phyloP scores from a whole-genome alignment of 2,888 invertebrate genomes.

The Ormyrus nitidulus region DNA sequence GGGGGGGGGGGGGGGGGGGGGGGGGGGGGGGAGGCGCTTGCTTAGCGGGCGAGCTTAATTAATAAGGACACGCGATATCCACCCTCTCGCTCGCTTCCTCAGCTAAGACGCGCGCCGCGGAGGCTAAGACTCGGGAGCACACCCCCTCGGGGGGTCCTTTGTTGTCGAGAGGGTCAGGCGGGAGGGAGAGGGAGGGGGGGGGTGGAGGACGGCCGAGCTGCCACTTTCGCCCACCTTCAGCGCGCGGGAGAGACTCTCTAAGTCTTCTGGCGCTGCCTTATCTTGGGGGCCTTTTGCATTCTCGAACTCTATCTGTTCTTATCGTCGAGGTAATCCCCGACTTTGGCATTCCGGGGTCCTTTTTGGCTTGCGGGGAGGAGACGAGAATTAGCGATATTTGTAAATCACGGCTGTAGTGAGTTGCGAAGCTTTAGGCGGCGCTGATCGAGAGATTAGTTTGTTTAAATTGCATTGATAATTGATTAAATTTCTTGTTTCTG shows the following conservation, averaged over 20 bases:
- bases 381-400: slow-evolving; percentile 40
- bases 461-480: too few relatives aligned
- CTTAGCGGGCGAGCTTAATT: slow-evolving; percentile 73
- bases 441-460: background rate
- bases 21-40: slow-evolving; percentile 58
- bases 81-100: slow-evolving; percentile 31
- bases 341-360: slow-evolving; percentile 13
- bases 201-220: slow-evolving; percentile 52
- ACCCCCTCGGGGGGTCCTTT: slow-evolving; percentile 72
- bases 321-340: slow-evolving; percentile 52
- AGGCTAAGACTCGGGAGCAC: slow-evolving; percentile 49
- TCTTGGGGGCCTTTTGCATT: background rate
- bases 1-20: too few relatives aligned
- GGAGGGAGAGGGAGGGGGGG: slow-evolving; percentile 51
- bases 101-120: slow-evolving; percentile 35
- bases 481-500: too few relatives aligned
- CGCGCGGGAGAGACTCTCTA: slow-evolving; percentile 61
- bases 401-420: slow-evolving; percentile 21
- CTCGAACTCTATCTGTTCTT: slow-evolving; percentile 53
- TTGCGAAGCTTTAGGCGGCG: background rate
- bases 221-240: slow-evolving; percentile 72
- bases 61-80: slow-evolving; percentile 76
- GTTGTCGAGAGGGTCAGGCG: slow-evolving; percentile 72
- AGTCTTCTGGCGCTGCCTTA: slow-evolving; percentile 27
- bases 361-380: background rate